phyloP scores from a whole-genome alignment of 64 coral and sea anemone species.

The Cladopsammia gracilis region DNA sequence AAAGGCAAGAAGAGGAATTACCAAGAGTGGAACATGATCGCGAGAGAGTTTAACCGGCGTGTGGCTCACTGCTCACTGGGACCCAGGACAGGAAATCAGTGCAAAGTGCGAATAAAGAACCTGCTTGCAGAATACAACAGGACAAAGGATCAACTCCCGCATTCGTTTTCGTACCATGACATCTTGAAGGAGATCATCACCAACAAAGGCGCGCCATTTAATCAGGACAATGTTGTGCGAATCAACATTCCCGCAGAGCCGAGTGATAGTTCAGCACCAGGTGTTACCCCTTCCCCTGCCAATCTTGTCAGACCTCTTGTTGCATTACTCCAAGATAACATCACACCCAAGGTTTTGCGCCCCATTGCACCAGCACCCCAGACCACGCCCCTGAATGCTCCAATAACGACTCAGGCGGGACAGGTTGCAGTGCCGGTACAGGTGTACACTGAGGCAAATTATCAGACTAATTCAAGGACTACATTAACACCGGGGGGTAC shows the following conservation, averaged over 20 bases:
- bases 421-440: slow-evolving; percentile 9
- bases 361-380: slow-evolving; percentile 27
- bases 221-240: slow-evolving; percentile 41
- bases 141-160: slow-evolving; percentile 66
- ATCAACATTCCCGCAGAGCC: slow-evolving; percentile 32
- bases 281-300: slow-evolving; percentile 8
- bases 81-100: slow-evolving; percentile 88
- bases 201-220: slow-evolving; percentile 31
- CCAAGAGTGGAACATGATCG: slow-evolving; percentile 93
- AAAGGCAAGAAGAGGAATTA: slow-evolving; percentile 85
- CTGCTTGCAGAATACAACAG: slow-evolving; percentile 88
- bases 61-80: slow-evolving; percentile 64
- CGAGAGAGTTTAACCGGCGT: slow-evolving; percentile 81
- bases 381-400: slow-evolving; percentile 27
- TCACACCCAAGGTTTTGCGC: not conserved
- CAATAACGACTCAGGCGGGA: not conserved
- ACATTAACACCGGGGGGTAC: not conserved
- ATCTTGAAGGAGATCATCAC: slow-evolving; percentile 72
- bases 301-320: not conserved
- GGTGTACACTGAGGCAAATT: not conserved
- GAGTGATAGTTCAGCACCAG: not conserved
- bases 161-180: slow-evolving; percentile 84
- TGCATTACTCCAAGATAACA: not conserved
- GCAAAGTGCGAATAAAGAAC: slow-evolving; percentile 93
- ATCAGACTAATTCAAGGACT: not conserved